These are phyloP conservation scores for Panthera uncia DNA, from an alignment of 2,113 vertebrate species.

Conservation along the genomic window DNA sequence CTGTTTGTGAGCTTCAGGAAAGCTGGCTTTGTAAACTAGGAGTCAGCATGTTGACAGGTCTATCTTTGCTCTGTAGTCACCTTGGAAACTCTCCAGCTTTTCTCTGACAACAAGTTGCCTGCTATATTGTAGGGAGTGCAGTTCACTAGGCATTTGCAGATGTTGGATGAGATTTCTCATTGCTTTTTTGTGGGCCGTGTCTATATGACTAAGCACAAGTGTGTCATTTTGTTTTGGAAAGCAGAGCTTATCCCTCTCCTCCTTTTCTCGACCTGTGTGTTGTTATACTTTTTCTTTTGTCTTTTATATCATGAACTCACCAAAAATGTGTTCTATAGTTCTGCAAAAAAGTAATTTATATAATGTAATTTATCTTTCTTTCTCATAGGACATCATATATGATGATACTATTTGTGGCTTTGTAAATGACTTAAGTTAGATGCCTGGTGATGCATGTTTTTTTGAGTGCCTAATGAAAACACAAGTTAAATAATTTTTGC, in stretches of 20 bases:
- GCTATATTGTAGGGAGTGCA: neutral
- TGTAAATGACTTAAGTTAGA: neutral
- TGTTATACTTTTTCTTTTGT: neutral
- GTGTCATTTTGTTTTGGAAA: neutral
- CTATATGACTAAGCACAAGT: neutral
- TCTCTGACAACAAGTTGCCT: neutral
- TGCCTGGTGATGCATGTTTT: slow-evolving; percentile 8
- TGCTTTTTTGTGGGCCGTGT: neutral
- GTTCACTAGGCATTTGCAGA: neutral
- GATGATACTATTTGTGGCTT: neutral
- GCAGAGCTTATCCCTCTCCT: neutral
- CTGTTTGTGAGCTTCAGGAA: neutral
- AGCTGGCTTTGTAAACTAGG: neutral
- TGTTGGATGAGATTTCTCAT: neutral
- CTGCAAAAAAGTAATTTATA: neutral
- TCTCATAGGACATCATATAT: neutral
- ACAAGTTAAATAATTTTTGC: slow-evolving; percentile 55
- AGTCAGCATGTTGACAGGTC: neutral
- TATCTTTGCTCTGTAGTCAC: slow-evolving; percentile 22
- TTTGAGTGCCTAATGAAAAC: slow-evolving; percentile 50
- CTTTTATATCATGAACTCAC: neutral
- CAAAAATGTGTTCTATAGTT: neutral
- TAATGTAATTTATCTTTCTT: neutral
- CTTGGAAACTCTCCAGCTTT: neutral
- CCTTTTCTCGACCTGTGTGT: neutral